phyloP scores from a whole-genome alignment of 2,797 vertebrate species.

The Ctenosaura bakeri region DNA sequence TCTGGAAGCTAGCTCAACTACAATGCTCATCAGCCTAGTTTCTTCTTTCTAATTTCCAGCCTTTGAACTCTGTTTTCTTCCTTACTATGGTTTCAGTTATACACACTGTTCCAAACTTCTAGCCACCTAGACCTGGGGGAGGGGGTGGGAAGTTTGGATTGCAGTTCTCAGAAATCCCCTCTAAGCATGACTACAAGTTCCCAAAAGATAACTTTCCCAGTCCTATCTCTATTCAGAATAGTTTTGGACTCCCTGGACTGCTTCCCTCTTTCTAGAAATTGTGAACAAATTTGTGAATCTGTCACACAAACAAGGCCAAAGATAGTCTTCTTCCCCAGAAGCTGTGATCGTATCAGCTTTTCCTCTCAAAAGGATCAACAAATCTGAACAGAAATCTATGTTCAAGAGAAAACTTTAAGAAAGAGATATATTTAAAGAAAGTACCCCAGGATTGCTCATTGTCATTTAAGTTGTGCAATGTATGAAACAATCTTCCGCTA shows the following conservation, averaged over 20 bases:
- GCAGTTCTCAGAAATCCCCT: too few relatives aligned
- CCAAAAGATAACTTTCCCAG: too few relatives aligned
- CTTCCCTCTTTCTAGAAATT: not conserved
- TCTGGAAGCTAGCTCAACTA: not conserved
- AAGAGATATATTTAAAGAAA: slow-evolving; percentile 24
- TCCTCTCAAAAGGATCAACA: not conserved
- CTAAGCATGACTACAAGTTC: too few relatives aligned
- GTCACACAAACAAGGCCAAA: not conserved
- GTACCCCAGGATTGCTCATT: slow-evolving; percentile 37
- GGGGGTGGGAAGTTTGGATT: too few relatives aligned
- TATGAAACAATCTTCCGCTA: not conserved
- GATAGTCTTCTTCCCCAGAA: not conserved
- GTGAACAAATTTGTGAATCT: not conserved
- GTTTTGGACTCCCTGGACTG: not conserved
- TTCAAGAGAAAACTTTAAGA: not conserved
- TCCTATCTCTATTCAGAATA: not conserved
- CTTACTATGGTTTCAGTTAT: not conserved
- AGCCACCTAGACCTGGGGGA: not conserved
- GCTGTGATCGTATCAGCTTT: not conserved
- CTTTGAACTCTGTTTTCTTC: not conserved
- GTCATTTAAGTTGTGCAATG: slow-evolving; percentile 5
- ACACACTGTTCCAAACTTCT: not conserved
- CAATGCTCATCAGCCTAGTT: not conserved
- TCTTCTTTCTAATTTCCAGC: not conserved
- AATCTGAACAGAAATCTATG: not conserved